Evolutionary conservation across 1,140 invertebrate species (phyloP).

Genomic region (Aphaenogaster floridana): DNA sequence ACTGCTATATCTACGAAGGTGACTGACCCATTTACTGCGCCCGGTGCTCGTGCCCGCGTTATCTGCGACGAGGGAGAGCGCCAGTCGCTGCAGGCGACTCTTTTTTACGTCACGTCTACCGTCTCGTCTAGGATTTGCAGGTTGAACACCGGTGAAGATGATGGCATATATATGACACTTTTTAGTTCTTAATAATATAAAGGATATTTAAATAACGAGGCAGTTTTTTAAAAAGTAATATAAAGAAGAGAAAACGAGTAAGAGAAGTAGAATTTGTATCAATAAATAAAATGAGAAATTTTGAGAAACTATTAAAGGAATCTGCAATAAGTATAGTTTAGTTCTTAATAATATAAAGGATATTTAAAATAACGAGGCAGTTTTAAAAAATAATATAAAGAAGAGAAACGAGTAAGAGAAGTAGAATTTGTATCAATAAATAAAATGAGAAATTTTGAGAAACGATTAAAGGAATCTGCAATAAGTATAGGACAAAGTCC

Average conservation of each 20-base stretch:
- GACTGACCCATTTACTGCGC: slow-evolving; percentile 49
- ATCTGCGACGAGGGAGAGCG: slow-evolving; percentile 8
- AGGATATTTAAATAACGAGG: not conserved
- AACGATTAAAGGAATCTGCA: not conserved
- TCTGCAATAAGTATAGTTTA: not conserved
- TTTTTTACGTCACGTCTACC: not conserved
- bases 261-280: not conserved
- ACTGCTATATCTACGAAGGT: slow-evolving; percentile 46
- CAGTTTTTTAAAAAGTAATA: not conserved
- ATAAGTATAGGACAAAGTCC: too few species aligned
- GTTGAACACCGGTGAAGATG: not conserved
- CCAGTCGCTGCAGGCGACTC: not conserved
- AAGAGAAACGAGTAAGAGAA: not conserved
- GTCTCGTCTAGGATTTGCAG: not conserved
- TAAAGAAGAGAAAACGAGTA: not conserved
- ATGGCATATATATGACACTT: too few species aligned
- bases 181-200: not conserved
- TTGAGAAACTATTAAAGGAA: not conserved
- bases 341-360: not conserved
- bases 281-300: not conserved
- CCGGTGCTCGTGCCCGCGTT: slow-evolving; percentile 19
- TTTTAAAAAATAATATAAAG: not conserved
- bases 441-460: not conserved
- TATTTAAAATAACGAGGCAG: not conserved
- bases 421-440: not conserved